Base-by-base conservation (phyloP, 2,113 vertebrate genomes). In the Melanerpes formicivorus region DNA sequence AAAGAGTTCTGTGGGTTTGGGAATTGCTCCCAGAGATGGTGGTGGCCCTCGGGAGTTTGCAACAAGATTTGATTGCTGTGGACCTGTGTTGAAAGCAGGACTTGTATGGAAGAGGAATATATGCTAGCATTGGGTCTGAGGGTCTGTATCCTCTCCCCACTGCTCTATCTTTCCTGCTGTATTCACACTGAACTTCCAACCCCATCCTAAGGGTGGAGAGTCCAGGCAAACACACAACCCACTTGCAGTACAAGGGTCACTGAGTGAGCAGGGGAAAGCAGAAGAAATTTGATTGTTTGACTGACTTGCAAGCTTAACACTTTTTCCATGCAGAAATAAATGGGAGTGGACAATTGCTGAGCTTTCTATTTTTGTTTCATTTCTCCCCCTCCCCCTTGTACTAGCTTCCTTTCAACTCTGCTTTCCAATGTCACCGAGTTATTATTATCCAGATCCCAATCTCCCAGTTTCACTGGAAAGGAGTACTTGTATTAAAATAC, bases 371-470 rank as follows among this genome's bases (percentile, higher is more conserved):
- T 95, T 90, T 62, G 58, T 88, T 90, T 8, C 8, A 44, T 84
- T 90, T 80, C 32, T 75, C 19, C 11, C 21, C 30, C 42, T 93
- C 71, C 73, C 19, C 52, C 40, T 70, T 78, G 71, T 55, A 73
- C 54, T 54, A 59, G 25, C 79, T 93, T 95, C 93, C 72, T 58
- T 87, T 85, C 65, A 77, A 77, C 55, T 90, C 25, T 70, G 37
- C 69, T 95, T 85, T 94, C 77, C 88, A 84, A 30, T 84, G 84
- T 67, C 71, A 72, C 79, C 19, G 73, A 80, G 63, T 91, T 93
- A 73, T 92, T 95, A 90, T 91, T 95, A 95, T 80, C 88, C 77
- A 90, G 60, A 84, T 85, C 79, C 79, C 89, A 93, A 90, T 93
- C 80, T 93, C 83, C 19, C 77, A 84, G 73, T 84, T 94, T 77